phyloP scores from a whole-genome alignment of 92 coral and sea anemone genomes.

The Virgularia gustaviana region DNA sequence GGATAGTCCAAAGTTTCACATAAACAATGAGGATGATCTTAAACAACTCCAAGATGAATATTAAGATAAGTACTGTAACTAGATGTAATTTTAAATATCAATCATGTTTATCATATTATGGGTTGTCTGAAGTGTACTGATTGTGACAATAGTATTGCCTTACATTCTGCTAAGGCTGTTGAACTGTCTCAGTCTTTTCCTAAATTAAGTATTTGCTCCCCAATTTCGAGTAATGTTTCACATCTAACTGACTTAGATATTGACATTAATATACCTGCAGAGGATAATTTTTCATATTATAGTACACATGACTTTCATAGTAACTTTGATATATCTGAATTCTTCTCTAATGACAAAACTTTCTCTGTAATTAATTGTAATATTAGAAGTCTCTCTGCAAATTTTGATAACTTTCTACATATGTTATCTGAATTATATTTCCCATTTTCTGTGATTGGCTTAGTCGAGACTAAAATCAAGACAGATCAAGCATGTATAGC shows the following conservation, averaged over 20 bases:
- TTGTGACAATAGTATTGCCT: slow-evolving; percentile 11
- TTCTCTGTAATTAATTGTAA: slow-evolving; percentile 18
- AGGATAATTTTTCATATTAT: slow-evolving; percentile 23
- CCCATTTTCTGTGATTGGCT: slow-evolving; percentile 24
- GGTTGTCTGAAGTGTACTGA: slow-evolving; percentile 5
- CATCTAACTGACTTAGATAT: slow-evolving; percentile 30
- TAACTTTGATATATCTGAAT: slow-evolving; percentile 24
- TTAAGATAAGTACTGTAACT: neutral
- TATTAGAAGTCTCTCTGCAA: slow-evolving; percentile 29
- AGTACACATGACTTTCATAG: slow-evolving; percentile 30
- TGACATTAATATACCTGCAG: slow-evolving; percentile 12
- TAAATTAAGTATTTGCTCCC: slow-evolving; percentile 10
- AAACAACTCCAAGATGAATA: neutral
- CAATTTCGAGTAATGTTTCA: slow-evolving; percentile 12
- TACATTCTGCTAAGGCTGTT: neutral
- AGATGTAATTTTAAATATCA: neutral
- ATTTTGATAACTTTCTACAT: slow-evolving; percentile 29
- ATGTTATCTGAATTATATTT: slow-evolving; percentile 26
- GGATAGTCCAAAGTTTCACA: neutral
- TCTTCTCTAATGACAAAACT: slow-evolving; percentile 11
- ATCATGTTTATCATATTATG: neutral
- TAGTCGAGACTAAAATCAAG: slow-evolving; percentile 27
- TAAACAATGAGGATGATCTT: neutral
- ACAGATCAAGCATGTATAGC: slow-evolving; percentile 4
- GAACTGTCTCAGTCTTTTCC: neutral